These are phyloP conservation scores for Dysidea cf. avara DNA, from an alignment of 37 sponge, comb jelly and placozoan genomes.

Conservation along the genomic window DNA sequence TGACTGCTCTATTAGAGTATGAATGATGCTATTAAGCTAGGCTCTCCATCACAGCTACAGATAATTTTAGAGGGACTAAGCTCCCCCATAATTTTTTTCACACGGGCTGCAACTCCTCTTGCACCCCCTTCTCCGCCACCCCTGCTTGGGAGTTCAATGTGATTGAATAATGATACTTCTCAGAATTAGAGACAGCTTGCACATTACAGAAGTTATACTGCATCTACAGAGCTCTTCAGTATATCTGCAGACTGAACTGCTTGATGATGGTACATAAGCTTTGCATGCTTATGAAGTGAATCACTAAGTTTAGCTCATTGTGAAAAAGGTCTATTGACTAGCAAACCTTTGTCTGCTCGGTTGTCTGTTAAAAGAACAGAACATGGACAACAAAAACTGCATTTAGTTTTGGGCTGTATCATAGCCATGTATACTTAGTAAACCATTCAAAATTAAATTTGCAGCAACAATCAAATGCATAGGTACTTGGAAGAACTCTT, in stretches of 20 bases:
- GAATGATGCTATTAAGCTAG: too few species aligned
- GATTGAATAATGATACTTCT: conserved; percentile 30
- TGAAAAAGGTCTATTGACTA: conserved; percentile 62
- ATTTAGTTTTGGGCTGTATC: conserved; percentile 45
- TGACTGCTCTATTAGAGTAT: too few species aligned
- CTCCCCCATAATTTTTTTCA: conserved; percentile 41
- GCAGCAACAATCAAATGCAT: too few species aligned
- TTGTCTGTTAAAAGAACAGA: conserved; percentile 18
- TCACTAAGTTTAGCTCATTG: conserved; percentile 53
- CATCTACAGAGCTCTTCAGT: conserved; percentile 43
- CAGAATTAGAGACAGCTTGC: conserved; percentile 18
- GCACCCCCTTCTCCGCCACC: conserved; percentile 43
- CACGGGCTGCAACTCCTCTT: too few species aligned
- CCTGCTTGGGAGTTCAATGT: conserved; percentile 35
- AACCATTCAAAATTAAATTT: conserved; percentile 42
- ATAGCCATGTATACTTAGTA: conserved; percentile 50
- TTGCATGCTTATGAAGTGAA: conserved; percentile 20
- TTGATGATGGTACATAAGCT: conserved; percentile 29
- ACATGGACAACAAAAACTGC: conserved; percentile 62
- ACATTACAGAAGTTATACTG: conserved; percentile 37
- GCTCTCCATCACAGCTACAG: too few species aligned
- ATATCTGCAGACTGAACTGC: too few species aligned
- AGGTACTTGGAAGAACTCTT: too few species aligned
- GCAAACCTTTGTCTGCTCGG: conserved; percentile 46
- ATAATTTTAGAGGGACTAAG: too few species aligned